These are phyloP conservation scores for Rhopalosiphum maidis DNA, from an alignment of 1,140 invertebrate species.

Conservation along the genomic window DNA sequence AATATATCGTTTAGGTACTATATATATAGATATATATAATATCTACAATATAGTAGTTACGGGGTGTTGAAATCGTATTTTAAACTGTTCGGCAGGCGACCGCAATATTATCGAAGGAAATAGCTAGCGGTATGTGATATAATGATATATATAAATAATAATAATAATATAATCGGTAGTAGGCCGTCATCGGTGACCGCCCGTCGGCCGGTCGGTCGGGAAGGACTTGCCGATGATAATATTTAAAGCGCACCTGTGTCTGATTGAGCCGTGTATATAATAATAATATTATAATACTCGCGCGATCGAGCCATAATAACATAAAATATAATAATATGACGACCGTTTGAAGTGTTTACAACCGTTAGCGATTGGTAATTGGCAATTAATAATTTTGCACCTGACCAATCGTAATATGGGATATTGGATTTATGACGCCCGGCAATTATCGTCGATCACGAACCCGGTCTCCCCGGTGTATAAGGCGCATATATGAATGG, in stretches of 20 bases:
- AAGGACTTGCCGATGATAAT: neutral
- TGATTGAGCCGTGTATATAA: neutral
- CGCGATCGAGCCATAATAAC: neutral
- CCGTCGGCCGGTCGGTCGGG: neutral
- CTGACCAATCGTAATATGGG: neutral
- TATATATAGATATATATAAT: neutral
- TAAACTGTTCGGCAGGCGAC: neutral
- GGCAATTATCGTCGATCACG: constrained; percentile 55
- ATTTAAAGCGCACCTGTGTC: neutral
- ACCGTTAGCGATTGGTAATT: constrained; percentile 35
- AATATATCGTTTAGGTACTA: neutral
- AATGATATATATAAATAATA: neutral
- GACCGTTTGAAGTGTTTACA: neutral
- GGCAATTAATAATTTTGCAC: constrained; percentile 33
- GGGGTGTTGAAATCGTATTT: neutral
- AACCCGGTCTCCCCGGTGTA: neutral
- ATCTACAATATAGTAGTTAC: neutral
- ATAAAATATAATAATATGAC: neutral
- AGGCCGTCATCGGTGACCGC: constrained; percentile 18
- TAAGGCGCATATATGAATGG: neutral
- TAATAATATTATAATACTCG: neutral
- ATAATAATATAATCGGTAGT: neutral
- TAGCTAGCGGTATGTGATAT: neutral
- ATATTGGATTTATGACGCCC: constrained; percentile 44
- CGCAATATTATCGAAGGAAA: neutral